phyloP scores from a whole-genome alignment of 2,888 invertebrate species.

The Trypoxylon attenuatum region DNA sequence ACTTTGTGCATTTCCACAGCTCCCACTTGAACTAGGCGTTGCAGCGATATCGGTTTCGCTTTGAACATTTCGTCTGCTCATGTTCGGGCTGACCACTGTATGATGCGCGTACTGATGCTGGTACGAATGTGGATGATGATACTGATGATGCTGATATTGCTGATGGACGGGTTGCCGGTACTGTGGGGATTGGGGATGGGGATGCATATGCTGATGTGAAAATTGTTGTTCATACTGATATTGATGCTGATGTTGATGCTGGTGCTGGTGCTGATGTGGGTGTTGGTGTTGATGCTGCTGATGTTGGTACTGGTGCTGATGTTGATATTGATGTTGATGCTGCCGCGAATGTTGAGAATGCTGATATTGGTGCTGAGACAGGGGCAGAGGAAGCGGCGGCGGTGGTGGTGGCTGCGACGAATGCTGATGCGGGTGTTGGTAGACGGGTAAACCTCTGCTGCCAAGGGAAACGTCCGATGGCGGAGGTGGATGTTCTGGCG shows the following conservation, averaged over 20 bases:
- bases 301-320: constrained; percentile 7
- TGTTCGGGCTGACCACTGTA: constrained; percentile 68
- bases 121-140: constrained; percentile 13
- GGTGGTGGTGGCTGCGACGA: no score
- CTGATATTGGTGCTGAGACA: constrained; percentile 22
- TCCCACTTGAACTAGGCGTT: constrained; percentile 15
- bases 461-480: constrained; percentile 65
- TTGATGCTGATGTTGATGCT: constrained; percentile 17
- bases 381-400: constrained; percentile 50
- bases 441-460: constrained; percentile 57
- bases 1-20: constrained; percentile 63
- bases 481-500: constrained; percentile 50
- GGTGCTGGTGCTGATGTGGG: neutral
- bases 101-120: constrained; percentile 50
- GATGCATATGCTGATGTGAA: constrained; percentile 27
- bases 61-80: constrained; percentile 63
- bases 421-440: constrained; percentile 39
- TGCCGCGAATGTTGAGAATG: constrained; percentile 34
- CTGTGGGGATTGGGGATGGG: constrained; percentile 3
- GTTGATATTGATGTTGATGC: constrained; percentile 14
- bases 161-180: neutral
- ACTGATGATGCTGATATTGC: neutral
- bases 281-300: constrained; percentile 6
- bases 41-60: constrained; percentile 64
- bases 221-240: constrained; percentile 37